Evolutionary conservation across 2,797 vertebrate genomes (phyloP).

Genomic region (Phalanger gymnotis): DNA sequence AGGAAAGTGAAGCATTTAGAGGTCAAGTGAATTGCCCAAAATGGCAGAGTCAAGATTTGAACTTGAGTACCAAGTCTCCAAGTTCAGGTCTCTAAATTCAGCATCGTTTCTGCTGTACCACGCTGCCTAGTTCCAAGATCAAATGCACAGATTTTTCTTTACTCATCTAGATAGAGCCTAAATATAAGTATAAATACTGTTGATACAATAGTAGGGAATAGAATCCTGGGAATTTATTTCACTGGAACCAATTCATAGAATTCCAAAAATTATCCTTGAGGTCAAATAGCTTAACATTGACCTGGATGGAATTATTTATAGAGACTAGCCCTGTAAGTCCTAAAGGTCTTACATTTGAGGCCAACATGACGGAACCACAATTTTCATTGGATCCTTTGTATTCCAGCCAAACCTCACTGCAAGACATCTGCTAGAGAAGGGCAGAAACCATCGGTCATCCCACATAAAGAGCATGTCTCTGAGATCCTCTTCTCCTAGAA

Average conservation of each 20-base stretch:
- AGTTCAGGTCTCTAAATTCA: neutral
- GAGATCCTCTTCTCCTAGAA: constrained; percentile 68
- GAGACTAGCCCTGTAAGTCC: neutral
- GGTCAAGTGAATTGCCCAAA: neutral
- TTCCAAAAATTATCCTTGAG: neutral
- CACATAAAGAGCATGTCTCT: constrained; percentile 73
- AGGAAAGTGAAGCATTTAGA: neutral
- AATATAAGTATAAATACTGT: neutral
- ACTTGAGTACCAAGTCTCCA: neutral
- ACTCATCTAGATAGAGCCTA: neutral
- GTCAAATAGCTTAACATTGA: neutral
- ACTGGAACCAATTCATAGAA: neutral
- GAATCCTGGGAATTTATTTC: neutral
- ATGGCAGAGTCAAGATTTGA: neutral
- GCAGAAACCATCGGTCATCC: constrained; percentile 76
- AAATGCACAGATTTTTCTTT: neutral
- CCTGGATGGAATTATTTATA: neutral
- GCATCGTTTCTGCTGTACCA: neutral
- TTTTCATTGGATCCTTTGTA: constrained; percentile 17
- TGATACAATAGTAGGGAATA: neutral
- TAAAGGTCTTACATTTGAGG: neutral
- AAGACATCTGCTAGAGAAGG: constrained; percentile 84
- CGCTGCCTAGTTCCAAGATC: neutral
- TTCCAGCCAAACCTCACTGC: constrained; percentile 82
- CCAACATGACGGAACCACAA: neutral